phyloP scores from a whole-genome alignment of 1,140 invertebrate genomes.

The Trachymyrmex septentrionalis region DNA sequence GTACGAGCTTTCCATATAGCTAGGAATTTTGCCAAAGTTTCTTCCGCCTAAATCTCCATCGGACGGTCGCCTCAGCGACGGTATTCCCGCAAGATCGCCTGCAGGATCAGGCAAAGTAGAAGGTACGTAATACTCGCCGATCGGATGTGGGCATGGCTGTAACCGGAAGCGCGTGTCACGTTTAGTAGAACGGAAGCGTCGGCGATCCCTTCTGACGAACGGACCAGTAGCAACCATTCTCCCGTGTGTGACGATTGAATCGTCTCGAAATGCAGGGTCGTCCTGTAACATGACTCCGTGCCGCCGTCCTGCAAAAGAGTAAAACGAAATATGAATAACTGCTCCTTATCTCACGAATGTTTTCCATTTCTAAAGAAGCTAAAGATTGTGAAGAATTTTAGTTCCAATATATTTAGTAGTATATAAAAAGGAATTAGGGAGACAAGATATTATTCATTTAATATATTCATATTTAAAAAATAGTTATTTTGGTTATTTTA shows the following conservation, averaged over 20 bases:
- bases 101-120: conserved; percentile 78
- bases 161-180: conserved; percentile 86
- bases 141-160: conserved; percentile 81
- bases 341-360: background rate
- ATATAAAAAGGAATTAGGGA: background rate
- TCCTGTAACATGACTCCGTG: conserved; percentile 86
- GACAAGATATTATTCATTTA: background rate
- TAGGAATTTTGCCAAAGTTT: conserved; percentile 45
- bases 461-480: conserved; percentile 7
- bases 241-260: conserved; percentile 87
- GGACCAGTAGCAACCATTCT: conserved; percentile 88
- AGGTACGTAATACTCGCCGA: conserved; percentile 78
- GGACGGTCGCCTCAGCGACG: conserved; percentile 73
- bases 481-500: background rate
- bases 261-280: conserved; percentile 86
- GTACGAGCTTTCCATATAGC: conserved; percentile 25
- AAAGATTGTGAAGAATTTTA: background rate
- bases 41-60: conserved; percentile 11
- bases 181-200: conserved; percentile 87
- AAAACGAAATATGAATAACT: conserved; percentile 27
- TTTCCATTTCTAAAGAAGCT: background rate
- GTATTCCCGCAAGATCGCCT: conserved; percentile 73
- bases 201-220: conserved; percentile 87
- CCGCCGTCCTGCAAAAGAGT: conserved; percentile 85
- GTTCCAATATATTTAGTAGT: background rate